Evolutionary conservation across 1,140 invertebrate genomes (phyloP), one percentile per base, ranked within the genome.

Genomic region (Drosophila pruinosa): DNA sequence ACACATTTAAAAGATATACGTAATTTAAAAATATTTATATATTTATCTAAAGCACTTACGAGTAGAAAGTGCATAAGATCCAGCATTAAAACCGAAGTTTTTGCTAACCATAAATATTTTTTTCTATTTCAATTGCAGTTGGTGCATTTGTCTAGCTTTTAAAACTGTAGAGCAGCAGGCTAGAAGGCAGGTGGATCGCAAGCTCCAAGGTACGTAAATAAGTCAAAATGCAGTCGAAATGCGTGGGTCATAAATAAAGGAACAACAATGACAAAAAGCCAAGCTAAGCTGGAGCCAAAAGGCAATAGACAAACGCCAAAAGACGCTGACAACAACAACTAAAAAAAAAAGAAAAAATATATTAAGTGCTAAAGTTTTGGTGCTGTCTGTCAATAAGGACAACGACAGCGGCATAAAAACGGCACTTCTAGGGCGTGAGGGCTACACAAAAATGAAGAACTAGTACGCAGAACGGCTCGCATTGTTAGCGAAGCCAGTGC

Each of bases 341-440:
- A 15, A 17, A n/a, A 12, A 43, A 45, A 28, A 58, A 28, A 67
- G 15, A 52, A 63, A 22, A 39, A 53, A 45, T 28, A 68, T 65
- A 75, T 68, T 61, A 77, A 85, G 76, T 74, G 70, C 81, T 81
- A 78, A 85, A 86, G 62, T 88, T 88, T 81, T 72, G 36, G 50
- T 31, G 69, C 69, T 56, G 75, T 61, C 63, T 61, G 76, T 80
- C 64, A 64, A 36, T 45, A 58, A 53, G 34, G 41, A 63, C 50
- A 59, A 62, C 59, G 21, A 21, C 31, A 54, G 31, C 54, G 54
- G 58, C 47, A 52, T 50, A 59, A 68, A 68, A 41, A 50, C 15
- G 53, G 10, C 14, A 7, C 14, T n/a, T n/a, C 36, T 12, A 39
- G n/a, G 10, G 14, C 15, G 28, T 34, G 17, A 21, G 14, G 19